These are phyloP conservation scores for Spinibarbus caldwelli DNA, from an alignment of 2,797 vertebrate genomes.

Conservation along the genomic window DNA sequence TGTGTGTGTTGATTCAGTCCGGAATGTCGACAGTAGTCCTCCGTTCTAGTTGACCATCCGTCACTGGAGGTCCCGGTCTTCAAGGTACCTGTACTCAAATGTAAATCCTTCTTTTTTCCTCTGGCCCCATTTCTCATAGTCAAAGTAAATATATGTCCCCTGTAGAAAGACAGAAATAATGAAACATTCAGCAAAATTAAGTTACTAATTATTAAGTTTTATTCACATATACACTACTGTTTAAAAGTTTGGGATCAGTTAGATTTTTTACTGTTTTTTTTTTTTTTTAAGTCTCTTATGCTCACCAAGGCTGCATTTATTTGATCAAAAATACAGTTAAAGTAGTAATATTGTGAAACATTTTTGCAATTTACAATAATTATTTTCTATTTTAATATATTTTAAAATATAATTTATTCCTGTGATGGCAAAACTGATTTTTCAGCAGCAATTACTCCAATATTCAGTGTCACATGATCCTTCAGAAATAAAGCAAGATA, in stretches of 20 bases:
- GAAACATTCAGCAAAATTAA: not conserved
- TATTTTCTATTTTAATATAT: too few species aligned
- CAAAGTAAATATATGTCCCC: constrained; percentile 95
- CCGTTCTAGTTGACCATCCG: constrained; percentile 39
- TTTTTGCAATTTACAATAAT: too few species aligned
- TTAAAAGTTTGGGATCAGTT: not conserved
- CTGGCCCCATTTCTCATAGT: constrained; percentile 96
- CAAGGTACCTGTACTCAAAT: constrained; percentile 92
- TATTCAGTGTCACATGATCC: too few species aligned
- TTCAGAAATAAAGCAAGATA: too few species aligned
- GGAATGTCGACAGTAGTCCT: constrained; percentile 77
- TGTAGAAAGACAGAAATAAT: constrained; percentile 56
- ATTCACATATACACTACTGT: not conserved
- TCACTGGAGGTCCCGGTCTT: constrained; percentile 93
- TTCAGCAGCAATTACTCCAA: too few species aligned
- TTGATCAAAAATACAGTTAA: too few species aligned
- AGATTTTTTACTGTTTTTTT: too few species aligned
- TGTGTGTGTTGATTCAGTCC: constrained; percentile 65
- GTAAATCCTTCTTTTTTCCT: constrained; percentile 93
- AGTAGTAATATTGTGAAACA: too few species aligned
- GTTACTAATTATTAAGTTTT: not conserved
- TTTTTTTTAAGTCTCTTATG: too few species aligned
- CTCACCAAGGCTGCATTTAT: too few species aligned
- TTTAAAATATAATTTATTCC: too few species aligned
- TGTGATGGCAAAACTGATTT: too few species aligned